phyloP scores from a whole-genome alignment of 2,113 vertebrate species.

The Malurus elegans region DNA sequence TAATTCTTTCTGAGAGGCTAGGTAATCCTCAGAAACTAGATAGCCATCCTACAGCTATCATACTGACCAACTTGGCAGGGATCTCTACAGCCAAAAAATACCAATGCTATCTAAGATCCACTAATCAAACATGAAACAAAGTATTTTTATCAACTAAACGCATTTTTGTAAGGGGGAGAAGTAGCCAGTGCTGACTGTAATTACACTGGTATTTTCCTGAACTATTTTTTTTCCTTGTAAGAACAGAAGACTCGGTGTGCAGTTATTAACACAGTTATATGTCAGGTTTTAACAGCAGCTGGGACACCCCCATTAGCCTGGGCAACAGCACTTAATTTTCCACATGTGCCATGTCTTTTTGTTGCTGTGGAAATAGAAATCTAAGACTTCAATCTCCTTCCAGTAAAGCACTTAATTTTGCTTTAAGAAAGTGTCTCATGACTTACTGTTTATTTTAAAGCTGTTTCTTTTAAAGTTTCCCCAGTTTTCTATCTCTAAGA shows the following conservation, averaged over 20 bases:
- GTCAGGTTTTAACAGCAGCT: neutral
- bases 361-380: neutral
- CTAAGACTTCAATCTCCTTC: neutral
- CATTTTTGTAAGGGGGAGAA: neutral
- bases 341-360: neutral
- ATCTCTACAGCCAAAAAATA: neutral
- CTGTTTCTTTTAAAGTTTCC: neutral
- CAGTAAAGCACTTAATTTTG: neutral
- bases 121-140: neutral
- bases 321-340: neutral
- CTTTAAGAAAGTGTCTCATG: neutral
- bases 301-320: neutral
- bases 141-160: neutral
- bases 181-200: neutral
- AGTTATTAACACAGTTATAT: neutral
- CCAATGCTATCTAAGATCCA: neutral
- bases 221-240: neutral
- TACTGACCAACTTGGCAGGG: neutral
- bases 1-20: neutral
- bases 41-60: neutral
- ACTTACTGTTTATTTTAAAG: neutral
- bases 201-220: neutral
- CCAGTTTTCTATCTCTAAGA: neutral
- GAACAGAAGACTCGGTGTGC: neutral
- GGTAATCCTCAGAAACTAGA: neutral